Evolutionary conservation across 1,140 invertebrate species (phyloP).

Genomic region (Augochlora pura): DNA sequence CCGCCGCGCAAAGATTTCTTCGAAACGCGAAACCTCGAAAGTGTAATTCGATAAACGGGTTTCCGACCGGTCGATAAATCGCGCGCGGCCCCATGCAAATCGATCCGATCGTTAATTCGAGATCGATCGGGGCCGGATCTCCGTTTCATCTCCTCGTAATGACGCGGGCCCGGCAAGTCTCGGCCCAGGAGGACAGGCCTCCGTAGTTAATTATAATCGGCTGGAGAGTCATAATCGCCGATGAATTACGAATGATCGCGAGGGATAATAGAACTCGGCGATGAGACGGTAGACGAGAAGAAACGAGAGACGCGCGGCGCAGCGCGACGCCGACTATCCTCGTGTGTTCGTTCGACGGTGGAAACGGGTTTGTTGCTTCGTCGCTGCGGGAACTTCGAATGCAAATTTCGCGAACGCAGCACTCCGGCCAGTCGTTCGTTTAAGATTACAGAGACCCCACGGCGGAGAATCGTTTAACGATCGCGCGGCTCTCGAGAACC

Average conservation of each 20-base stretch:
- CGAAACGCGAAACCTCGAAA: too few relatives aligned
- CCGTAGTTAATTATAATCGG: constrained; percentile 7
- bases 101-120: constrained; percentile 7
- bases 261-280: background rate
- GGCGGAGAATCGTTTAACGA: too few relatives aligned
- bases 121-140: constrained; percentile 15
- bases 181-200: background rate
- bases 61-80: background rate
- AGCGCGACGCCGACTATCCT: too few relatives aligned
- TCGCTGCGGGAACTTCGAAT: too few relatives aligned
- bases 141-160: background rate
- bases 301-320: too few relatives aligned
- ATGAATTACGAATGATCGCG: background rate
- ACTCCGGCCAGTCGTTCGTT: too few relatives aligned
- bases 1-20: too few relatives aligned
- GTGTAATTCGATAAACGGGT: too few relatives aligned
- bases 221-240: background rate
- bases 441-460: too few relatives aligned
- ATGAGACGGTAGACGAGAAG: too few relatives aligned
- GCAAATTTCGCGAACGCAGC: too few relatives aligned
- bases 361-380: background rate
- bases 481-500: too few relatives aligned
- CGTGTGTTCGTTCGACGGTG: background rate
- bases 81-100: constrained; percentile 28
- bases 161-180: background rate